Percentiles rank a stretch among this genome's conserved stretches.
Evolutionary conservation across 2,797 vertebrate genomes (phyloP).

Genomic region (Alosa sapidissima): DNA sequence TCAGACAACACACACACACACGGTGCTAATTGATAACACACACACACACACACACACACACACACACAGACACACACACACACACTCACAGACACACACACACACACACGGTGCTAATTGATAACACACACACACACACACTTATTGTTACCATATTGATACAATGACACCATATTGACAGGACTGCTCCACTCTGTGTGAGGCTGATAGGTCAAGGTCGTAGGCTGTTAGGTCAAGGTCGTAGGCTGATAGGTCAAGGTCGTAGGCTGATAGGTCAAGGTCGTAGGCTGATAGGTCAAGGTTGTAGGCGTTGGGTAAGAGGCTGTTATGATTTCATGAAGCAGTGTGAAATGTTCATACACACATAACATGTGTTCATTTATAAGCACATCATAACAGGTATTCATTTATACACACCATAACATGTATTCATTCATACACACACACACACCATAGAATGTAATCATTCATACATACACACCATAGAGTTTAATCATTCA

Average conservation of each 20-base stretch:
- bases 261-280: too few species aligned
- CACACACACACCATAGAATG: neutral
- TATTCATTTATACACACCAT: too few species aligned
- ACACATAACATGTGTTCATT: too few species aligned
- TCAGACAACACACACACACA: conserved; percentile 3
- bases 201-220: too few species aligned
- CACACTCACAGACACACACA: neutral
- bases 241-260: too few species aligned
- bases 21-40: neutral
- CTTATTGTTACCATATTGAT: neutral
- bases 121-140: conserved; percentile 17
- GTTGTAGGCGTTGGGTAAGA: neutral
- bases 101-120: neutral
- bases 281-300: too few species aligned
- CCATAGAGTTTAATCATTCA: too few species aligned
- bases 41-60: conserved; percentile 20
- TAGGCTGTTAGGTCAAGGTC: too few species aligned
- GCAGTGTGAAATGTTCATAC: too few species aligned
- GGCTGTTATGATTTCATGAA: too few species aligned
- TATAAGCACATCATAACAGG: too few species aligned
- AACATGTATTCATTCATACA: neutral
- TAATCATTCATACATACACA: neutral
- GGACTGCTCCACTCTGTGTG: neutral
- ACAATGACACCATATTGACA: neutral
- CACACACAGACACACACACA: conserved; percentile 18